Conservation (phyloP, 2,888 invertebrate genomes). For the Chydorus sphaericus region DNA sequence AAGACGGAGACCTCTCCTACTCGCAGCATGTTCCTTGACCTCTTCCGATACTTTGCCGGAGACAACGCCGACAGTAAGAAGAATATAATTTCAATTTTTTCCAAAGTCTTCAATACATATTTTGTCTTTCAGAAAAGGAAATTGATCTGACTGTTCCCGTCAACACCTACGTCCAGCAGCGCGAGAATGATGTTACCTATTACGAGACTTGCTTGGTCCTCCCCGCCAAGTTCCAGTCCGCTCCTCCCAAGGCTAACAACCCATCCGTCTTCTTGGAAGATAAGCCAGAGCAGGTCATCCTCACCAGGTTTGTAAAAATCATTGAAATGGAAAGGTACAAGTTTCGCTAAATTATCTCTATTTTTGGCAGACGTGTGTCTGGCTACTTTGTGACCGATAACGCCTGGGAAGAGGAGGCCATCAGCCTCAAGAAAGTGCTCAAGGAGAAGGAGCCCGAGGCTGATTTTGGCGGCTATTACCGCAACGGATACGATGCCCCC, state of each 20-base stretch:
- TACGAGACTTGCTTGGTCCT: conserved; percentile 18
- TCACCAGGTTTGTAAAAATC: conserved; percentile 16
- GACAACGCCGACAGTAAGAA: conserved; percentile 17
- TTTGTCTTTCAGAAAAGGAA: conserved; percentile 14
- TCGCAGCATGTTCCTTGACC: conserved; percentile 17
- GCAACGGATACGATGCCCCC: conserved; percentile 18
- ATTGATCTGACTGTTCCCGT: conserved; percentile 19
- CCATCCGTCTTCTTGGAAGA: conserved; percentile 13
- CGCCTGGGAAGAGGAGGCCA: conserved; percentile 14
- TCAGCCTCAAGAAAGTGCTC: conserved; percentile 7
- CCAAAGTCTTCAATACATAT: not conserved
- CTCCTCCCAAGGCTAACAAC: conserved; percentile 16
- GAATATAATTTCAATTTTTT: not conserved
- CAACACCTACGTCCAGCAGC: conserved; percentile 15
- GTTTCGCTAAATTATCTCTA: not conserved
- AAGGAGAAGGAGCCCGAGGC: conserved; percentile 10
- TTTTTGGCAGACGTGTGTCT: conserved; percentile 6
- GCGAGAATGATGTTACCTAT: conserved; percentile 9
- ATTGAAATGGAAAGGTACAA: not conserved
- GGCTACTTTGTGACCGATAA: conserved; percentile 13
- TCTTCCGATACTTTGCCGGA: conserved; percentile 18
- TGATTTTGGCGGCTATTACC: conserved; percentile 12
- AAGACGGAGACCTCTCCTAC: conserved; percentile 11
- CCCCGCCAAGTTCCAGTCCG: conserved; percentile 16
- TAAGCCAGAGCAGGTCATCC: conserved; percentile 14